These are phyloP conservation scores for Bombus soroeensis DNA, from an alignment of 1,140 invertebrate genomes.

Conservation along the genomic window DNA sequence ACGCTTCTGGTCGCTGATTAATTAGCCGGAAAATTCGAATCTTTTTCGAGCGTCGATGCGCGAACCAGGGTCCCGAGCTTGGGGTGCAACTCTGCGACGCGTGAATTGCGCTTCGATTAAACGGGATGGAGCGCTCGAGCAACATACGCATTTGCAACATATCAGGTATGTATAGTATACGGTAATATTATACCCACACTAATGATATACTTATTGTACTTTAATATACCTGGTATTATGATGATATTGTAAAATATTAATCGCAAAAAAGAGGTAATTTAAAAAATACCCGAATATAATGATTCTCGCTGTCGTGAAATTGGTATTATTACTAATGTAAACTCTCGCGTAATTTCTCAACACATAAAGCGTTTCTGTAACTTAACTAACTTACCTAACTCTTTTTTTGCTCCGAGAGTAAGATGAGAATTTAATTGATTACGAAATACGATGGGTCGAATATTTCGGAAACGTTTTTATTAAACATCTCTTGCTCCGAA, in stretches of 20 bases:
- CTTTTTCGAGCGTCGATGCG: not conserved
- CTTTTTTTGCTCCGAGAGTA: not conserved
- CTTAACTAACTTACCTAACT: not conserved
- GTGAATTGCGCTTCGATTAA: not conserved
- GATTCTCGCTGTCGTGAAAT: not conserved
- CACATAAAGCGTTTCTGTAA: not conserved
- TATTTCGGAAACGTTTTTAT: not conserved
- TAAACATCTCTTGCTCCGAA: not conserved
- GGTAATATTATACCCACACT: not conserved
- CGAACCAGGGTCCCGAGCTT: not conserved
- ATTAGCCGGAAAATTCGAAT: slow-evolving; percentile 3
- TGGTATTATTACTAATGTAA: not conserved
- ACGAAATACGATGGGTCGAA: slow-evolving; percentile 7
- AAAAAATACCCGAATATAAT: not conserved
- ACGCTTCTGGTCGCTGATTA: not conserved
- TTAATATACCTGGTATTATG: no score
- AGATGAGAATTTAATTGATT: slow-evolving; percentile 17
- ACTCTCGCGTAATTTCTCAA: not conserved
- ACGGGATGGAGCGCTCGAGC: not conserved
- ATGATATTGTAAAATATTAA: not conserved
- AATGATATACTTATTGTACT: no score
- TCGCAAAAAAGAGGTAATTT: not conserved
- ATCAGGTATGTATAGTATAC: not conserved
- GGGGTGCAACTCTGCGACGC: not conserved
- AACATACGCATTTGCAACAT: not conserved